Percentiles rank a stretch among this genome's conserved stretches.
Conservation (phyloP, 2,113 vertebrate species). For the Nothobranchius kuhntae region DNA sequence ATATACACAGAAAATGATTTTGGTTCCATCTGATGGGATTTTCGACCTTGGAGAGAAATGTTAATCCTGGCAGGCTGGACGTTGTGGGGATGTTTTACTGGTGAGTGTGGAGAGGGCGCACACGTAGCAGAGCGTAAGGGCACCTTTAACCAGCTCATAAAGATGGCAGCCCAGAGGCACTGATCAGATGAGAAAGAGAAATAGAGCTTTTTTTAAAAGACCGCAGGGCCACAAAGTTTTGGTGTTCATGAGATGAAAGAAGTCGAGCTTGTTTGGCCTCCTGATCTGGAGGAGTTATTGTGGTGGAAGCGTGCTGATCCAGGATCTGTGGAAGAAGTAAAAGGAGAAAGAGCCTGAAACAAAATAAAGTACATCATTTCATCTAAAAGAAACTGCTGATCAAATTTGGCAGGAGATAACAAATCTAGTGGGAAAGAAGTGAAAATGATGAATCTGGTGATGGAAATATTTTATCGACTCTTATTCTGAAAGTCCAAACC, state of each 20-base stretch:
- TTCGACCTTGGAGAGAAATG: slow-evolving; percentile 70
- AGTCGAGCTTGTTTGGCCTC: slow-evolving; percentile 51
- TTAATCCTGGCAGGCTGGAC: slow-evolving; percentile 63
- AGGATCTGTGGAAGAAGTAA: not conserved
- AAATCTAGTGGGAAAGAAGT: not conserved
- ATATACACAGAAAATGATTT: slow-evolving; percentile 72
- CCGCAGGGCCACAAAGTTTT: slow-evolving; percentile 40
- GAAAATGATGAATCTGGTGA: slow-evolving; percentile 3
- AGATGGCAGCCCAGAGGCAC: slow-evolving; percentile 47
- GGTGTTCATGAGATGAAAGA: slow-evolving; percentile 38
- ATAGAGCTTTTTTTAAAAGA: slow-evolving; percentile 47
- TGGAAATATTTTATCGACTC: slow-evolving; percentile 3
- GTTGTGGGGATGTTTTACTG: slow-evolving; percentile 41
- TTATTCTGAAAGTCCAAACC: slow-evolving; percentile 21
- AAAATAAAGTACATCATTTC: not conserved
- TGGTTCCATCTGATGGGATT: slow-evolving; percentile 72
- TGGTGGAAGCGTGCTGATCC: too few species aligned
- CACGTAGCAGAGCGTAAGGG: slow-evolving; percentile 48
- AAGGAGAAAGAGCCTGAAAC: not conserved
- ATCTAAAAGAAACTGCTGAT: not conserved
- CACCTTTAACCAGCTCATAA: slow-evolving; percentile 60
- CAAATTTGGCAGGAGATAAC: slow-evolving; percentile 12
- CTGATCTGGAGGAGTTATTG: slow-evolving; percentile 36
- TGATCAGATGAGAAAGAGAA: slow-evolving; percentile 40
- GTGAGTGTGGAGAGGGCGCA: slow-evolving; percentile 47